Evolutionary conservation across 2,797 vertebrate genomes (phyloP).

Genomic region (Mus spretus): DNA sequence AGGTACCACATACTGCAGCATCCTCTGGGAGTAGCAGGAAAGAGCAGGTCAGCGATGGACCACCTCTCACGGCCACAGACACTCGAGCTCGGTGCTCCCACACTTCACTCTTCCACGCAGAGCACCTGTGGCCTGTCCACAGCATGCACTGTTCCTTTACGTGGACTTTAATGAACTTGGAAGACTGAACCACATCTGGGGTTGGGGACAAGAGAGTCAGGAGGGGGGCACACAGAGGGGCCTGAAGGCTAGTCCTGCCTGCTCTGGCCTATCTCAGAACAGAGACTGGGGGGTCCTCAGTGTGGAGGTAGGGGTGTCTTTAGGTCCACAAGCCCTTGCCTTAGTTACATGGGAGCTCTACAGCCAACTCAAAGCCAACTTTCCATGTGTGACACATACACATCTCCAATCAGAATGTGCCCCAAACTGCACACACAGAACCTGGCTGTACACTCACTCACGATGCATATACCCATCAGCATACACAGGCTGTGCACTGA

Average conservation of each 20-base stretch:
- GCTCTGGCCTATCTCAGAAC: neutral
- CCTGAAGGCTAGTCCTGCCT: neutral
- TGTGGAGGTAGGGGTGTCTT: neutral
- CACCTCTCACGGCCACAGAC: neutral
- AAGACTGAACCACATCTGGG: neutral
- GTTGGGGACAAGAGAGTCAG: fast-evolving
- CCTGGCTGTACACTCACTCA: fast-evolving
- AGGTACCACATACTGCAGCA: too few relatives aligned
- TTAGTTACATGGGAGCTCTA: neutral
- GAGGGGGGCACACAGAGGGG: neutral
- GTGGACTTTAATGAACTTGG: slow-evolving; percentile 47
- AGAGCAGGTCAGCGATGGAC: neutral
- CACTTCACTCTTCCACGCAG: too few relatives aligned
- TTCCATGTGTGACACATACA: neutral
- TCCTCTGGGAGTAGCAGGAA: neutral
- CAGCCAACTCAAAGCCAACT: neutral
- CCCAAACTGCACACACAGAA: neutral
- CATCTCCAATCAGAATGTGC: neutral
- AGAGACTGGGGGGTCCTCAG: neutral
- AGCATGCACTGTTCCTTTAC: neutral
- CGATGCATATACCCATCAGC: neutral
- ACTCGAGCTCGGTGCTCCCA: neutral
- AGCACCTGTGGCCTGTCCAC: fast-evolving
- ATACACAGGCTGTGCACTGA: neutral
- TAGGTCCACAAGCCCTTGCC: neutral